phyloP scores from a whole-genome alignment of 1,140 invertebrate species.

The Euura saliciscinereae region DNA sequence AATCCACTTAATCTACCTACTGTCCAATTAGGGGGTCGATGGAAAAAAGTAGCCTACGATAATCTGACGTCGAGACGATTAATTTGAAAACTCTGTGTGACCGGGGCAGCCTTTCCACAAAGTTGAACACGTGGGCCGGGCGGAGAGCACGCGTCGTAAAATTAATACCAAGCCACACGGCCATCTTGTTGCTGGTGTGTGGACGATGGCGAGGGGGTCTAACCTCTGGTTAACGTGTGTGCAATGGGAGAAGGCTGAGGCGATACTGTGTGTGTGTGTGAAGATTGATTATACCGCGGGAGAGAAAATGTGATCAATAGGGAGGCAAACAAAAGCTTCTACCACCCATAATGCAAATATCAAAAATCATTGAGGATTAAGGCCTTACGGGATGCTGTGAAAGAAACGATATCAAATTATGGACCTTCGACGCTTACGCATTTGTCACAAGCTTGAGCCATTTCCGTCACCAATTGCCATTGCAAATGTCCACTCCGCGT shows the following conservation, averaged over 20 bases:
- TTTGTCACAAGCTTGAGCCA: no score
- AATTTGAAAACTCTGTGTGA: not conserved
- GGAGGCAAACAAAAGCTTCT: constrained; percentile 53
- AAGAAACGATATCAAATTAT: not conserved
- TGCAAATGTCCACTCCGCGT: not conserved
- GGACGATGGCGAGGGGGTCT: constrained; percentile 26
- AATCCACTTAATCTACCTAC: no score
- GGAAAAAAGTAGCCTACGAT: not conserved
- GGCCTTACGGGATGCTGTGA: constrained; percentile 13
- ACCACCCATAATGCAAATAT: constrained; percentile 51
- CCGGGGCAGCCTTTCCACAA: not conserved
- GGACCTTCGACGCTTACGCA: not conserved
- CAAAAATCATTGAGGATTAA: constrained; percentile 52
- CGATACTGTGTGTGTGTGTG: constrained; percentile 41
- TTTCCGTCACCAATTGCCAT: not conserved
- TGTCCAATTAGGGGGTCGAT: not conserved
- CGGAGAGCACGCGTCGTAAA: constrained; percentile 33
- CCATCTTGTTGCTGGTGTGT: constrained; percentile 48
- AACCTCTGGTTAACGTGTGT: not conserved
- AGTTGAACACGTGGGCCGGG: not conserved
- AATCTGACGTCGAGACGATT: not conserved
- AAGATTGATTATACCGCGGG: constrained; percentile 60
- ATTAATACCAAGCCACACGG: constrained; percentile 52
- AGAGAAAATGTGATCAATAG: constrained; percentile 61
- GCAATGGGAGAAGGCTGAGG: no score